A percentile compares a stretch with the other conserved stretches of the same genome.
phyloP scores from a whole-genome alignment of 53 echinoderm and acorn worm species.

The Mesocentrotus franciscanus region DNA sequence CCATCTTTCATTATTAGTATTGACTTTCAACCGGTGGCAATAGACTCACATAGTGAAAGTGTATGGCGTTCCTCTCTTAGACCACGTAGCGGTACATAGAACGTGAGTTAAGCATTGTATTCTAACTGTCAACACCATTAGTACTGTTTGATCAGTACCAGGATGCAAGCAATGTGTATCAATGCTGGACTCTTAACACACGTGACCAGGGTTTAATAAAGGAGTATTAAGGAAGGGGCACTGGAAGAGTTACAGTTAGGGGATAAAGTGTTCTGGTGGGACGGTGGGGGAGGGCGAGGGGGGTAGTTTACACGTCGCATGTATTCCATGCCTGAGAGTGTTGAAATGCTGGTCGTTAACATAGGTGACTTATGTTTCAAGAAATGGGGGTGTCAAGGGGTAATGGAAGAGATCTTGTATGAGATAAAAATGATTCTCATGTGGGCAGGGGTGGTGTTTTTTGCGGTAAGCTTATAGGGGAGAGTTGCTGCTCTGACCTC shows the following conservation, averaged over 20 bases:
- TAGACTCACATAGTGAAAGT: background rate
- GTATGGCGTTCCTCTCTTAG: background rate
- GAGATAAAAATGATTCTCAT: too few species aligned
- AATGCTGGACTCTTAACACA: background rate
- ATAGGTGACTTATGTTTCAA: too few species aligned
- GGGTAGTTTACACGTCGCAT: too few species aligned
- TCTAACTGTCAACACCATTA: background rate
- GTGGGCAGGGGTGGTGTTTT: too few species aligned
- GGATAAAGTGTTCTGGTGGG: too few species aligned
- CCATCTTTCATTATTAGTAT: background rate
- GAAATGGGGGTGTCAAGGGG: background rate
- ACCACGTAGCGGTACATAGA: background rate
- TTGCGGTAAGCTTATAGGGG: too few species aligned
- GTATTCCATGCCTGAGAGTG: too few species aligned
- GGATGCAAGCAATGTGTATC: background rate
- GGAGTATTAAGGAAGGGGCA: background rate
- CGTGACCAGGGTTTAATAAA: background rate
- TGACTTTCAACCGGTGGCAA: background rate
- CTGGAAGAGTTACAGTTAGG: too few species aligned
- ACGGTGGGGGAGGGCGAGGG: too few species aligned
- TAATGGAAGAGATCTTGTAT: background rate
- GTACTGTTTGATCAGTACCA: background rate
- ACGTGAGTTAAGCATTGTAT: constrained; percentile 17
- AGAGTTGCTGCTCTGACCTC: too few species aligned
- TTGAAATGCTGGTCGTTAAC: too few species aligned